Percentiles rank a stretch among this genome's conserved stretches.
phyloP scores from a whole-genome alignment of 2,797 vertebrate genomes.

The Eurystomus glaucurus region DNA sequence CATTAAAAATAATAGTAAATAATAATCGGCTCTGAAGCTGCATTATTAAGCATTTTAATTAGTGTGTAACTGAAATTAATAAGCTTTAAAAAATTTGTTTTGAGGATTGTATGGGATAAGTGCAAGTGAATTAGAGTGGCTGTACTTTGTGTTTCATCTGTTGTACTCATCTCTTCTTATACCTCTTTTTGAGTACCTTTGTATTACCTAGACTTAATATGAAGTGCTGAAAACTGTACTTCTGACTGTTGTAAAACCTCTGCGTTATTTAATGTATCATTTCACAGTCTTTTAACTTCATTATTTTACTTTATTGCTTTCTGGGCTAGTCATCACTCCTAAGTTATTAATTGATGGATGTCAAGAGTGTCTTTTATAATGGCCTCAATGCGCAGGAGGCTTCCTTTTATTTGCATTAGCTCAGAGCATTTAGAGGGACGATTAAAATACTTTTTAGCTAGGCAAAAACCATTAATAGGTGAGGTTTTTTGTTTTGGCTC shows the following conservation, averaged over 20 bases:
- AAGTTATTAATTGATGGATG: conserved; percentile 3
- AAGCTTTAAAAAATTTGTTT: background rate
- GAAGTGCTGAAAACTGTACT: background rate
- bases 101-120: background rate
- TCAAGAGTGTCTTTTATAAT: background rate
- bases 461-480: background rate
- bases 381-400: background rate
- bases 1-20: background rate
- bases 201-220: background rate
- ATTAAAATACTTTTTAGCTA: background rate
- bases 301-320: background rate
- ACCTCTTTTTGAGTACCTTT: background rate
- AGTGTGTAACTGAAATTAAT: background rate
- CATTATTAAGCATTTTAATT: background rate
- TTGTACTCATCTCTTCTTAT: background rate
- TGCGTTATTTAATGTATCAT: background rate
- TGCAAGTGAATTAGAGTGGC: background rate
- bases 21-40: background rate
- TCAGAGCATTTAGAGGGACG: background rate
- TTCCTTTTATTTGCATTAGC: background rate
- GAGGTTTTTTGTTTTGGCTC: background rate
- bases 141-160: background rate
- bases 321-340: background rate
- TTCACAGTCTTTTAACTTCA: background rate
- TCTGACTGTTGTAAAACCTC: background rate